These are phyloP conservation scores for Pristionchus maxplancki DNA, from an alignment of 2,888 invertebrate species.

Conservation along the genomic window DNA sequence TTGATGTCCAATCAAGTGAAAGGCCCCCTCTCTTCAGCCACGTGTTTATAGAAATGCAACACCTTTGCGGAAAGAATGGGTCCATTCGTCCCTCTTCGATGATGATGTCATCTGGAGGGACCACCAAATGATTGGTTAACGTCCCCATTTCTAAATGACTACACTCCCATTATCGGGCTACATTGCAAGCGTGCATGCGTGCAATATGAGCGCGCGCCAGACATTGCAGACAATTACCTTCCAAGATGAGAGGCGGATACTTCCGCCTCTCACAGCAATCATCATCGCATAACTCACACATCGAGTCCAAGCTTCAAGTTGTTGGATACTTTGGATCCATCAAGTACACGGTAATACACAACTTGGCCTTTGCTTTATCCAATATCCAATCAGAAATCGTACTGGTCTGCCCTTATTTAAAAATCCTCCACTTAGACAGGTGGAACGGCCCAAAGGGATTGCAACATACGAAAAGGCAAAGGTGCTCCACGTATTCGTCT, in stretches of 20 bases:
- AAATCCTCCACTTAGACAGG: not conserved
- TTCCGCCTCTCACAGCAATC: not conserved
- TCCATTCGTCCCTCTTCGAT: not conserved
- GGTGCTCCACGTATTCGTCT: not conserved
- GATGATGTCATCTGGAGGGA: constrained; percentile 20
- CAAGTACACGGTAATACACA: too few species aligned
- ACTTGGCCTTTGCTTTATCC: too few species aligned
- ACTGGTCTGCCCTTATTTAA: not conserved
- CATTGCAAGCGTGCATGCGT: not conserved
- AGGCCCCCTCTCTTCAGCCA: not conserved
- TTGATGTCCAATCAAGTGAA: constrained; percentile 38
- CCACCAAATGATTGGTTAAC: not conserved
- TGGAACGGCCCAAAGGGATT: not conserved
- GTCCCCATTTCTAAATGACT: not conserved
- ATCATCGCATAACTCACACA: not conserved
- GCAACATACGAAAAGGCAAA: not conserved
- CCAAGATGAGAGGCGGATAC: not conserved
- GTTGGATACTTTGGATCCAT: too few species aligned
- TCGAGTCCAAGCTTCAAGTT: not conserved
- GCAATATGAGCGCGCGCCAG: not conserved
- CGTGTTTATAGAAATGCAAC: constrained; percentile 1
- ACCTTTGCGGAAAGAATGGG: not conserved
- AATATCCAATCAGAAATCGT: not conserved
- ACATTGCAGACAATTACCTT: constrained; percentile 4
- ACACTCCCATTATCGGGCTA: not conserved